phyloP scores from a whole-genome alignment of 2,888 invertebrate species.

The Eupithecia subfuscata region DNA sequence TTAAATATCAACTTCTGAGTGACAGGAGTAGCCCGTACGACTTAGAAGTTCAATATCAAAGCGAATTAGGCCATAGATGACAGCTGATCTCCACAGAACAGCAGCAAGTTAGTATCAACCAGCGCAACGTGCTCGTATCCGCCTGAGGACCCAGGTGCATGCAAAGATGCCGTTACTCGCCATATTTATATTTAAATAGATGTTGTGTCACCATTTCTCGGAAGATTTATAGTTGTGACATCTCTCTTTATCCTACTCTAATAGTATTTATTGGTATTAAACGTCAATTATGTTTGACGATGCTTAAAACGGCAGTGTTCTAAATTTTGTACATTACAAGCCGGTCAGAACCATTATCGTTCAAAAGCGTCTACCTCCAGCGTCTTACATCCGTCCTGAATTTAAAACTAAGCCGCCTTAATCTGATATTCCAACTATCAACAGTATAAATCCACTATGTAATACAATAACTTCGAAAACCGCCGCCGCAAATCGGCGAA shows the following conservation, averaged over 20 bases:
- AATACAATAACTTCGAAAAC: conserved; percentile 46
- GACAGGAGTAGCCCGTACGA: not conserved
- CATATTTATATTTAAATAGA: conserved; percentile 45
- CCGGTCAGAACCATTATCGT: not conserved
- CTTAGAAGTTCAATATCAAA: not conserved
- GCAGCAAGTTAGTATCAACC: too few species aligned
- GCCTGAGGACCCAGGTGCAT: conserved; percentile 38
- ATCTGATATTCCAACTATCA: conserved; percentile 33
- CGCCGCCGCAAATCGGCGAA: conserved; percentile 35
- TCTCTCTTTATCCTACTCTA: conserved; percentile 7
- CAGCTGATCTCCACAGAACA: conserved; percentile 25
- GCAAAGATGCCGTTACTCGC: conserved; percentile 40
- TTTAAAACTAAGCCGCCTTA: conserved; percentile 17
- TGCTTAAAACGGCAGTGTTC: conserved; percentile 2
- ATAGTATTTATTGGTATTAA: conserved; percentile 9
- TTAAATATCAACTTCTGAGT: not conserved
- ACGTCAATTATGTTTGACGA: conserved; percentile 7
- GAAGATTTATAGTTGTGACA: conserved; percentile 35
- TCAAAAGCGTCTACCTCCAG: not conserved
- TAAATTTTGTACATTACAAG: not conserved
- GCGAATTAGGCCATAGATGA: conserved; percentile 26
- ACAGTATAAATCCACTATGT: conserved; percentile 43
- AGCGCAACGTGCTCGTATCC: conserved; percentile 28
- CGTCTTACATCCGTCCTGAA: conserved; percentile 16
- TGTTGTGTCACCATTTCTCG: conserved; percentile 37